Evolutionary conservation across 2,113 vertebrate species (phyloP), one percentile per base, ranked within the genome.

Genomic region (Etia nguti): DNA sequence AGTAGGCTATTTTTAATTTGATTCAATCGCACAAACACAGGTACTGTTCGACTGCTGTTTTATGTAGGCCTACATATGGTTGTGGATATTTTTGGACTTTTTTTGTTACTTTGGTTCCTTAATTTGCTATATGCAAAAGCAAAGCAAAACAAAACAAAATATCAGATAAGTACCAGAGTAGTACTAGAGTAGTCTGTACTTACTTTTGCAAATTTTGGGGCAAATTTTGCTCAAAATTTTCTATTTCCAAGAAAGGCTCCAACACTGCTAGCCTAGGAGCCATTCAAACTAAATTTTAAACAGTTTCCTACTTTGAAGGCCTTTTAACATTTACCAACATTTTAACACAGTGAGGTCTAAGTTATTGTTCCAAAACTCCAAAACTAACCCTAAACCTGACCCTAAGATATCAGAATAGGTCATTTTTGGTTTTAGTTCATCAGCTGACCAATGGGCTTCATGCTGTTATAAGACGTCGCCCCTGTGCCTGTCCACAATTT

Each of bases 381-480:
- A 73, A 73, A 26, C 2, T 1, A 15, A 43, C 65, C 38, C 8
- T 70, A 43, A 70, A 70, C 36, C 36, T 43, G 38, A 70, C 3
- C 4, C n/a, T 18, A 10, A 73, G 13, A 16, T 73, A 18, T 73
- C 2, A 24, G n/a, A 68, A 70, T 4, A 2, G 1, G 36, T 36
- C 20, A 9, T 70, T 70, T 70, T 43, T 75, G 22, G 22, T 75
- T 48, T 48, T 75, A 48, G 22, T 2, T 75, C 15, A 8, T 16
- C 48, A 16, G 15, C 16, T 8, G 15, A 50, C 2, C 29, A 29
- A 4, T 18, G 38, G 22, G 13, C 24, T 73, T 24, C 6, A 6
- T 16, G n/a, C 38, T 43, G n/a, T 26, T 0, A 43, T 8, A 26
- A 26, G 38, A 43, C 0, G 1, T 46, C 0, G 0, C 1, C 22